Conservation (phyloP, 2,113 vertebrate species). For the Bungarus multicinctus region DNA sequence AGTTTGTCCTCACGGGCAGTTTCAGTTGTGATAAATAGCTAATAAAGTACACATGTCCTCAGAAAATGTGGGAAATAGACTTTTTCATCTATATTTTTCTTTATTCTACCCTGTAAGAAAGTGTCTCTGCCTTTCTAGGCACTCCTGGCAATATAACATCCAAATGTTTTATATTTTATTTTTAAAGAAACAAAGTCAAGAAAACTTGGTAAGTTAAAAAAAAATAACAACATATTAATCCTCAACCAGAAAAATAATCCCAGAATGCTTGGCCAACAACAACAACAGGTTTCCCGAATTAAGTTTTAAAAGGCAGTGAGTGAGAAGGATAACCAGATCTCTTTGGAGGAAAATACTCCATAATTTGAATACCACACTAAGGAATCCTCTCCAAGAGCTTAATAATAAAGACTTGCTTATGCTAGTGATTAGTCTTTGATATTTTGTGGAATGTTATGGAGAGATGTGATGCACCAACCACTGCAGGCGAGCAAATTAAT, state of each 20-base stretch:
- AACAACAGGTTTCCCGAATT: not conserved
- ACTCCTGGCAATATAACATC: not conserved
- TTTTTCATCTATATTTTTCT: not conserved
- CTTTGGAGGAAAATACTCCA: not conserved
- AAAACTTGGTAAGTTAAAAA: not conserved
- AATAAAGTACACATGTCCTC: constrained; percentile 45
- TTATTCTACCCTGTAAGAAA: not conserved
- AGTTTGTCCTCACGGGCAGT: constrained; percentile 28
- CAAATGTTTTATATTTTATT: not conserved
- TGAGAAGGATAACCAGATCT: not conserved
- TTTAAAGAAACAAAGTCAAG: not conserved
- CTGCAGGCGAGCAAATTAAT: constrained; percentile 31
- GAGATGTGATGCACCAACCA: constrained; percentile 38
- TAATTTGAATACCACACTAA: not conserved
- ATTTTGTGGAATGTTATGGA: constrained; percentile 44
- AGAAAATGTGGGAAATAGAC: constrained; percentile 28
- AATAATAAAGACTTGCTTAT: constrained; percentile 55
- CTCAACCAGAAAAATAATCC: not conserved
- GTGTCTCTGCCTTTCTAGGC: not conserved
- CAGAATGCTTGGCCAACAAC: not conserved
- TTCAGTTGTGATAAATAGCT: constrained; percentile 43
- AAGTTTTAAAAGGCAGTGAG: not conserved
- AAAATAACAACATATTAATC: not conserved
- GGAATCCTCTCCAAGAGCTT: constrained; percentile 47
- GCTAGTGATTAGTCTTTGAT: constrained; percentile 56